phyloP scores from a whole-genome alignment of 2,888 invertebrate genomes.

The Eilema caniola region DNA sequence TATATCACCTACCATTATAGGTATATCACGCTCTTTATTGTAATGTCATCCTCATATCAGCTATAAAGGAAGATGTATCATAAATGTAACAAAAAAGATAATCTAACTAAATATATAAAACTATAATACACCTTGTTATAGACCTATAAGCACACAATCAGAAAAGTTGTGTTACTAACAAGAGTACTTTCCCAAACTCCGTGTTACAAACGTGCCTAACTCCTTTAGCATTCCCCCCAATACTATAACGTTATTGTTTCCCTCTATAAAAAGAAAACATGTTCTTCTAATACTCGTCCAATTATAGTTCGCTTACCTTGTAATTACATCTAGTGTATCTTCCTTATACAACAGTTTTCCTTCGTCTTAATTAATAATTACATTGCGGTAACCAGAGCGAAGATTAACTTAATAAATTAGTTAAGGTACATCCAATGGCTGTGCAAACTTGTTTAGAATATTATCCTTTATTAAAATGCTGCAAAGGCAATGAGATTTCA shows the following conservation, averaged over 20 bases:
- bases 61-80: too few species aligned
- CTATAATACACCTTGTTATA: neutral
- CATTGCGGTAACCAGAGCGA: constrained; percentile 34
- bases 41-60: too few species aligned
- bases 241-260: constrained; percentile 1
- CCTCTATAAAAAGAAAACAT: neutral
- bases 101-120: neutral
- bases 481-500: neutral
- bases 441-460: constrained; percentile 27
- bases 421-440: constrained; percentile 32
- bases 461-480: constrained; percentile 17
- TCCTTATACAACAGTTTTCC: constrained; percentile 16
- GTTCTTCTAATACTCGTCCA: constrained; percentile 11
- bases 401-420: constrained; percentile 32
- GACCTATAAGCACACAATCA: neutral
- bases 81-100: neutral
- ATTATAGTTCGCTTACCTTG: constrained; percentile 9
- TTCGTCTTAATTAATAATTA: constrained; percentile 24
- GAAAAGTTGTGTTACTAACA: constrained; percentile 3
- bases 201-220: constrained; percentile 2
- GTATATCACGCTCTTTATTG: too few species aligned
- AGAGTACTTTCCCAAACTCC: neutral
- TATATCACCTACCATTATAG: too few species aligned
- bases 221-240: too few species aligned
- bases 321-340: constrained; percentile 13